phyloP scores from a whole-genome alignment of 2,888 invertebrate genomes.

The Alentia gelatinosa region DNA sequence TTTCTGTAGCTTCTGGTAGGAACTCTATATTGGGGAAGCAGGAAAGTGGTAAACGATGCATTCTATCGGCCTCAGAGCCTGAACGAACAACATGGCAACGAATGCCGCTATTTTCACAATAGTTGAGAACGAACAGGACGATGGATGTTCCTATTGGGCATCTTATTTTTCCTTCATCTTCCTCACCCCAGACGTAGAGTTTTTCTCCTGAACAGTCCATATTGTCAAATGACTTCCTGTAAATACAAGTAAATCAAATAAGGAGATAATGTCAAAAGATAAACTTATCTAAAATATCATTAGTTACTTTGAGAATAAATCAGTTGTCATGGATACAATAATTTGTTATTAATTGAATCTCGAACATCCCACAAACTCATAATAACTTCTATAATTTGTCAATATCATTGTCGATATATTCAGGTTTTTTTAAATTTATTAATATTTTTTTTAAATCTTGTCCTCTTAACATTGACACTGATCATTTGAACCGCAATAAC shows the following conservation, averaged over 20 bases:
- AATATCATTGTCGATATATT: too few relatives aligned
- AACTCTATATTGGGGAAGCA: background rate
- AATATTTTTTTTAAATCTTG: too few relatives aligned
- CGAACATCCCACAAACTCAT: too few relatives aligned
- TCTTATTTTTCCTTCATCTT: background rate
- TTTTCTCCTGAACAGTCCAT: background rate
- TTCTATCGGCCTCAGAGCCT: background rate
- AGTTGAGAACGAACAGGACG: background rate
- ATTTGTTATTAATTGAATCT: background rate
- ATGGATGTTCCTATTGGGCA: slow-evolving; percentile 14
- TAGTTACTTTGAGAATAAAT: background rate
- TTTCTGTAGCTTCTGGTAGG: background rate
- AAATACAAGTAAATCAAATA: background rate
- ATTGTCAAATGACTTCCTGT: background rate
- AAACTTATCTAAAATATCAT: background rate
- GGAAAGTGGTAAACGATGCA: background rate
- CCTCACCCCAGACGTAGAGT: background rate
- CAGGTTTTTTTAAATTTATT: too few relatives aligned
- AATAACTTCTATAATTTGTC: too few relatives aligned
- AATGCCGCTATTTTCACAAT: background rate
- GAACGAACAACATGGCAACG: background rate
- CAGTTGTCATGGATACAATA: background rate
- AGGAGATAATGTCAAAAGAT: background rate
- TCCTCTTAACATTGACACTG: too few relatives aligned
- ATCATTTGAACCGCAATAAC: too few relatives aligned